Evolutionary conservation across 2,113 vertebrate species (phyloP), one percentile per base, ranked within the genome.

Genomic region (Phocoena sinus): DNA sequence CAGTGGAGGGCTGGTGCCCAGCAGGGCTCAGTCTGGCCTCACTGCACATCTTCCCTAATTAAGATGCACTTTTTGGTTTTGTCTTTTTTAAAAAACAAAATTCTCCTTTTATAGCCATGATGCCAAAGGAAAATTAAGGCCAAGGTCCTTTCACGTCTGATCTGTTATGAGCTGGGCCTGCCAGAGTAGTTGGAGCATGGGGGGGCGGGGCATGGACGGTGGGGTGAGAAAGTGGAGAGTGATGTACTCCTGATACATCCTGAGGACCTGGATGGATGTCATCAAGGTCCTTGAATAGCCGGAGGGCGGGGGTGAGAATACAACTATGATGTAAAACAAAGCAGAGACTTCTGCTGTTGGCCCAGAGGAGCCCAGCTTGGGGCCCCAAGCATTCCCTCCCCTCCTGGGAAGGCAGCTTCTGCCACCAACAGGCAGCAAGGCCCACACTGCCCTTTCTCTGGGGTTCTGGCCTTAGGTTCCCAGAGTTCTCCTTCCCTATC

Each of bases 11-110:
- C 65, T 28, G 18, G 67, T 76, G 88, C 80, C 89, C 73, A 47
- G 94, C 88, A 41, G 87, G 65, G 87, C 80, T 92, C 68, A 56
- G 60, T 38, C 28, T 91, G 91, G 65, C 53, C 95, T 85, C 53
- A 1, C 38, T 31, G 63, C 6, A 74, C 17, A 15, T 82, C 50
- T 50, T 81, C 67, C 25, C 93, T 93, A 62, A 94, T 90, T 80
- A 90, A 95, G 53, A 95, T 41, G 36, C 77, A 94, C 88, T 20
- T 92, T 92, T 95, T 62, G 47, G 77, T 80, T 88, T 96, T 65
- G 56, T 74, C 83, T 94, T 94, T 20, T 53, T 5, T 17, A 1
- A 53, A 53, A 58, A 56, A 58, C 20, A 58, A 58, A 58, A 21
- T 21, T 80, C 4, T 7, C 76, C 63, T 50, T 83, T 88, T 50